Evolutionary conservation across 2,797 vertebrate genomes (phyloP).

Genomic region (Coregonus suidteri): DNA sequence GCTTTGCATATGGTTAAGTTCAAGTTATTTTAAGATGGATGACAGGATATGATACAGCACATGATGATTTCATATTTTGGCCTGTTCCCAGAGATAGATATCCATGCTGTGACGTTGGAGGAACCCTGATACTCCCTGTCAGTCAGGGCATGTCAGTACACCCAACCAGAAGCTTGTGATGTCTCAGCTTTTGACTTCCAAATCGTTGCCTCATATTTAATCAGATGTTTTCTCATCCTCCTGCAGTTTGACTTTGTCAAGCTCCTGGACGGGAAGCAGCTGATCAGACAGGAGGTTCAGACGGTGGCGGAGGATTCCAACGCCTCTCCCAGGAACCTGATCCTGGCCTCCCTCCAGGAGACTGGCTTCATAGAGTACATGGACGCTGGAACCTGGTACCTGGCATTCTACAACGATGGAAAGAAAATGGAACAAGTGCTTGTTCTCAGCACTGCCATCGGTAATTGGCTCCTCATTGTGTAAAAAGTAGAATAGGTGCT

Average conservation of each 20-base stretch:
- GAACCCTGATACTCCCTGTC: not conserved
- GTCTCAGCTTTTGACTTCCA: not conserved
- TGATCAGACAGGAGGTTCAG: constrained; percentile 82
- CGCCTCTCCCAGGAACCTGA: constrained; percentile 78
- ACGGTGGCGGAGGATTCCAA: constrained; percentile 71
- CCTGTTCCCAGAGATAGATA: not conserved
- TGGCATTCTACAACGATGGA: constrained; percentile 88
- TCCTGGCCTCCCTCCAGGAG: constrained; percentile 82
- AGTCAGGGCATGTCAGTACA: not conserved
- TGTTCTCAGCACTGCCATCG: constrained; percentile 83
- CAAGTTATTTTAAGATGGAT: constrained; percentile 3
- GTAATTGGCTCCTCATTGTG: constrained; percentile 55
- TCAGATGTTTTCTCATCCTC: not conserved
- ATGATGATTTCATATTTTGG: not conserved
- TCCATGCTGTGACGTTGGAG: not conserved
- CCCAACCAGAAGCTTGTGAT: not conserved
- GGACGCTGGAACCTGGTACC: constrained; percentile 86
- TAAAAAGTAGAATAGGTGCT: not conserved
- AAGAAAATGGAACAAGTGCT: constrained; percentile 87
- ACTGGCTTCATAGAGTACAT: constrained; percentile 88
- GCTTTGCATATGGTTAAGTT: not conserved
- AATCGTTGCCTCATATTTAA: not conserved
- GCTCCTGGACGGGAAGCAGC: constrained; percentile 86
- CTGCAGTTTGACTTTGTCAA: constrained; percentile 88
- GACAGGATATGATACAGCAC: not conserved